Evolutionary conservation across 1,140 invertebrate genomes (phyloP).

Genomic region (Apis laboriosa): DNA sequence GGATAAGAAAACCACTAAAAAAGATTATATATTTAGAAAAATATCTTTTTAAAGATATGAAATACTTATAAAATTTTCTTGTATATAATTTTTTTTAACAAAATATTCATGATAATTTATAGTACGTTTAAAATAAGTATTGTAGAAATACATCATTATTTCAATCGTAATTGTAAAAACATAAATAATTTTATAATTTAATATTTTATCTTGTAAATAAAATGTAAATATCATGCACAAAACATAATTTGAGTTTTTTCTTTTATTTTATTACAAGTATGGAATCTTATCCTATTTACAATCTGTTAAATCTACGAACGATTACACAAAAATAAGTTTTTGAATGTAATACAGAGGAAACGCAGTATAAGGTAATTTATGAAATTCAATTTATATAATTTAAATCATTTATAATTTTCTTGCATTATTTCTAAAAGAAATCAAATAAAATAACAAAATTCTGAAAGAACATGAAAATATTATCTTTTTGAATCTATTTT

Average conservation of each 20-base stretch:
- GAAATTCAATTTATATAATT: conserved; percentile 38
- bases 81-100: neutral
- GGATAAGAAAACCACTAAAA: conserved; percentile 33
- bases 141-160: conserved; percentile 5
- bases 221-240: conserved; percentile 24
- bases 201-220: conserved; percentile 38
- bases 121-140: neutral
- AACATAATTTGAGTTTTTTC: conserved; percentile 54
- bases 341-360: conserved; percentile 69
- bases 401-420: conserved; percentile 24
- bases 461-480: conserved; percentile 39
- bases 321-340: conserved; percentile 79
- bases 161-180: conserved; percentile 11
- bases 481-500: conserved; percentile 15
- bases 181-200: conserved; percentile 19
- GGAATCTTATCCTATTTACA: conserved; percentile 78
- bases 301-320: conserved; percentile 76
- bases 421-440: conserved; percentile 20
- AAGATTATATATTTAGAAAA: neutral
- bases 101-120: neutral
- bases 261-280: conserved; percentile 80
- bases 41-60: neutral
- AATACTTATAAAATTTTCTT: conserved; percentile 14
- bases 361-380: conserved; percentile 73
- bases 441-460: conserved; percentile 38